Evolutionary conservation across 2,113 vertebrate genomes (phyloP).

Genomic region (Cololabis saira): DNA sequence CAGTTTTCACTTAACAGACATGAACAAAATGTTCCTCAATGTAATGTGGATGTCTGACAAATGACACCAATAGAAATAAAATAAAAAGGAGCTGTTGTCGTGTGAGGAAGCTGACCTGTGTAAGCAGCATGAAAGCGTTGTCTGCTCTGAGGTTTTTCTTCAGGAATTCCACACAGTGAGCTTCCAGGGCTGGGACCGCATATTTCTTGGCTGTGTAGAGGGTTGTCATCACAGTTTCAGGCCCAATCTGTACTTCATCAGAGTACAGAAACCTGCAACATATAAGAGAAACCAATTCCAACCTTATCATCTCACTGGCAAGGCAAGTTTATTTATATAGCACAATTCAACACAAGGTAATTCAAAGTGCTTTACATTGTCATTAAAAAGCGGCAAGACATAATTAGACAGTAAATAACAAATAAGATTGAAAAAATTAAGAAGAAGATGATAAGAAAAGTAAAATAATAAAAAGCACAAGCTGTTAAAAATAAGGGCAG

Average conservation of each 20-base stretch:
- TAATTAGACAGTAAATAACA: no score
- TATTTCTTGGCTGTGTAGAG: constrained; percentile 98
- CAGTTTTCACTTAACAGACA: no score
- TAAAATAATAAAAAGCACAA: no score
- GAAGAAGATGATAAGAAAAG: no score
- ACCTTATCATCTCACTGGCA: neutral
- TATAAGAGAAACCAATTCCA: neutral
- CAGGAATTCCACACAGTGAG: constrained; percentile 96
- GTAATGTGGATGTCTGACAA: no score
- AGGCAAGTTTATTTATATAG: no score
- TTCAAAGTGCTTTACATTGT: no score
- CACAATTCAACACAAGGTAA: no score
- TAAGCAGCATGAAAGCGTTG: constrained; percentile 96
- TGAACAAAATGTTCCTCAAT: no score
- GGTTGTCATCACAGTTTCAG: constrained; percentile 98
- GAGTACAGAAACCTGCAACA: constrained; percentile 93
- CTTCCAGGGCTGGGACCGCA: constrained; percentile 94
- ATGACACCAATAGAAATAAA: neutral
- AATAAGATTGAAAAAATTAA: no score
- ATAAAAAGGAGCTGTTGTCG: neutral
- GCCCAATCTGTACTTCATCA: constrained; percentile 96
- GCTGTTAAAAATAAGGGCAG: no score
- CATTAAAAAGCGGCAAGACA: no score
- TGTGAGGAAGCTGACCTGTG: constrained; percentile 84
- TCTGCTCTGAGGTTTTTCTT: constrained; percentile 97